phyloP scores from a whole-genome alignment of 2,797 vertebrate genomes.

The Halcyon chelicuti region DNA sequence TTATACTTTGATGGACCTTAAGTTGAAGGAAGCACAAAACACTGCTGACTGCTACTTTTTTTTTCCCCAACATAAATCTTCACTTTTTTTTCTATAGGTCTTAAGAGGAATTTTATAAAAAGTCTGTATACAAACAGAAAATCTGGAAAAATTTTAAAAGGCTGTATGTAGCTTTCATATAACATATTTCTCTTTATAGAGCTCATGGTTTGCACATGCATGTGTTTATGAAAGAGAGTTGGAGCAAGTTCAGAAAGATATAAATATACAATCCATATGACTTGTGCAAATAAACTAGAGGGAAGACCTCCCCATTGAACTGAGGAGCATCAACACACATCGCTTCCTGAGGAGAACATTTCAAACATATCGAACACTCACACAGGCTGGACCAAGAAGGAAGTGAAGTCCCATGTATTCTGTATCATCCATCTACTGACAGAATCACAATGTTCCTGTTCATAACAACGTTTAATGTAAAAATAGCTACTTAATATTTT shows the following conservation, averaged over 20 bases:
- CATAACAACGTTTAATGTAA: background rate
- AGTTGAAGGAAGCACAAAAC: background rate
- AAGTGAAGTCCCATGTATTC: background rate
- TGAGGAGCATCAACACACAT: background rate
- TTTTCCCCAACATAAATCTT: background rate
- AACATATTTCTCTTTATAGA: background rate
- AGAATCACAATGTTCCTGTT: background rate
- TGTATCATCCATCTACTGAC: background rate
- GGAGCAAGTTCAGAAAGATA: background rate
- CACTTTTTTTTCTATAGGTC: background rate
- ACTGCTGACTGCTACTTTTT: background rate
- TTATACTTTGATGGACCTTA: background rate
- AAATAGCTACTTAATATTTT: slow-evolving; percentile 23
- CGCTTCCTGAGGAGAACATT: background rate
- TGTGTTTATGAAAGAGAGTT: background rate
- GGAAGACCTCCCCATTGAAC: background rate
- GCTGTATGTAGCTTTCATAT: background rate
- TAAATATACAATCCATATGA: background rate
- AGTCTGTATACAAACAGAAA: background rate
- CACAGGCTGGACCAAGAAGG: background rate
- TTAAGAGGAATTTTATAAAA: background rate
- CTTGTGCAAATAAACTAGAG: background rate
- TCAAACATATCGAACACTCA: background rate
- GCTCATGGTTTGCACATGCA: background rate
- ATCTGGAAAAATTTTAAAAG: background rate